Evolutionary conservation across 2,888 invertebrate genomes (phyloP).

Genomic region (Lampropteryx suffumata): DNA sequence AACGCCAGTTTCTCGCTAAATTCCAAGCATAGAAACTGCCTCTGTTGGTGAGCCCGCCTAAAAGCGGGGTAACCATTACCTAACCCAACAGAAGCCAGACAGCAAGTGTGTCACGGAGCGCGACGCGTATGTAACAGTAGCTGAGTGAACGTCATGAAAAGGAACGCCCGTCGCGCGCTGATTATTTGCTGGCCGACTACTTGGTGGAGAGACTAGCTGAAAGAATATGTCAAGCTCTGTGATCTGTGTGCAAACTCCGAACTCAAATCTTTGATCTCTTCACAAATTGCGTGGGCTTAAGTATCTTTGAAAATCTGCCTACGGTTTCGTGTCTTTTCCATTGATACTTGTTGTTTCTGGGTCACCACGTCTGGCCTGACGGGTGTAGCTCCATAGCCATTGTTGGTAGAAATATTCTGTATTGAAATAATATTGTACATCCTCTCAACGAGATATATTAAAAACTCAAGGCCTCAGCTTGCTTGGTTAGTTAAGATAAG

Average conservation of each 20-base stretch:
- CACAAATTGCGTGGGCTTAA: no score
- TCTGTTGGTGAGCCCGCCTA: neutral
- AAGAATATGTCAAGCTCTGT: neutral
- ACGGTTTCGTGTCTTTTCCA: no score
- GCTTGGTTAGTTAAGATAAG: no score
- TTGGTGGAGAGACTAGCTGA: neutral
- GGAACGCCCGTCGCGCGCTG: constrained; percentile 19
- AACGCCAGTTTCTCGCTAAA: neutral
- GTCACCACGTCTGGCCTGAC: no score
- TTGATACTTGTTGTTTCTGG: no score
- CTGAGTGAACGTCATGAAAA: constrained; percentile 25
- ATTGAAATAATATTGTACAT: no score
- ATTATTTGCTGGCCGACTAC: constrained; percentile 12
- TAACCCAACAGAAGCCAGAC: constrained; percentile 17
- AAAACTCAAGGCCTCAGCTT: no score
- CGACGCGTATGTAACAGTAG: constrained; percentile 21
- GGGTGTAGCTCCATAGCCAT: no score
- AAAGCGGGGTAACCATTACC: constrained; percentile 15
- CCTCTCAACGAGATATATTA: no score
- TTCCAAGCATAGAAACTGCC: neutral
- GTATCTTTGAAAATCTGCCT: no score
- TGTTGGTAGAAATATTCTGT: no score
- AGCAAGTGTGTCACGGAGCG: constrained; percentile 21
- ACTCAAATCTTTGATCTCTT: no score
- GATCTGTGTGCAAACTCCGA: neutral